Evolutionary conservation across 2,113 vertebrate species (phyloP), one percentile per base, ranked within the genome.

Genomic region (Candoia aspera): DNA sequence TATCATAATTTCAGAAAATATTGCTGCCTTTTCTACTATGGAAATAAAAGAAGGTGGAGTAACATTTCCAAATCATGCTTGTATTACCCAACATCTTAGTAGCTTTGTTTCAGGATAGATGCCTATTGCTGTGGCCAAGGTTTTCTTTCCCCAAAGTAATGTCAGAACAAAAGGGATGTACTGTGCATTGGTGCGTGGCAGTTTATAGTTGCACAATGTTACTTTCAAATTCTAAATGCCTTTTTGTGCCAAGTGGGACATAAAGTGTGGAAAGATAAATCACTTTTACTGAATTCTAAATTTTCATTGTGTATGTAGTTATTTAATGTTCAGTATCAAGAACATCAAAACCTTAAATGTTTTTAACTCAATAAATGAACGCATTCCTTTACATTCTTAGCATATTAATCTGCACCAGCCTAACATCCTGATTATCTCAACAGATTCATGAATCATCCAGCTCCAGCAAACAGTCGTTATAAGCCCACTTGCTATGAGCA

Each of bases 391-490:
- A 86, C 42, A 92, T n/a, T 0, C n/a, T 92, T 46, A 1, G 42
- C 46, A 87, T 86, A 33, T 84, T 10, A 33, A 79, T 87, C 90
- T 79, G 37, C 46, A 91, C 97, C 88, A 97, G 33, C 10, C 3
- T n/a, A 84, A 15, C 23, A 53, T 92, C 24, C 93, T 93, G 59
- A 96, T 96, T 96, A 79, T 96, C 84, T 97, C 96, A 58, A 89
- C 97, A 99, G 99, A 98, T 99, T 99, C 95, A 99, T 99, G 99
- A 99, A 99, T 98, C 98, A 98, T 93, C 98, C 98, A 94, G 98
- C 99, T 90, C 97, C 98, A 85, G 98, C 98, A 58, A 99, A 99
- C 97, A 98, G 98, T 97, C 99, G 99, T 96, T 99, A 99, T 97
- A 99, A 99, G 92, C 99, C 99, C 89, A 99, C 99, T 53, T 98